Conservation (phyloP, 1,140 invertebrate species). For the Cryptotermes secundus region DNA sequence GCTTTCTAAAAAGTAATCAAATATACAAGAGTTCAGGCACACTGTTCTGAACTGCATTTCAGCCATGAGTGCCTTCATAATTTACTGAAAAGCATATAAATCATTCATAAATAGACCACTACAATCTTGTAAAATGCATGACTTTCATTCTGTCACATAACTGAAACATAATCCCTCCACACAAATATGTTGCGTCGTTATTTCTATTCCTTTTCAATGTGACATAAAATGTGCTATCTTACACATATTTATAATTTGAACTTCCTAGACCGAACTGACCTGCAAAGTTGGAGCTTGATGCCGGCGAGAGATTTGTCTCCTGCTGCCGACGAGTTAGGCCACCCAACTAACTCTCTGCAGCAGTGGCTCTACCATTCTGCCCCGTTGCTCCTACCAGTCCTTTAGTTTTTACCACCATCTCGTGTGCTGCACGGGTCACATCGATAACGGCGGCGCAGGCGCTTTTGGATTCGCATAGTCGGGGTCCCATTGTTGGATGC, state of each 20-base stretch:
- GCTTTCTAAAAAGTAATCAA: not conserved
- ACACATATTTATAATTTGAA: not conserved
- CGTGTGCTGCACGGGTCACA: not conserved
- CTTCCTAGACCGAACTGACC: not conserved
- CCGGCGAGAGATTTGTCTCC: not conserved
- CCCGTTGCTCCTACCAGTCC: not conserved
- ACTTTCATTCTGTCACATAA: not conserved
- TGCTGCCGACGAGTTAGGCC: not conserved
- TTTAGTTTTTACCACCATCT: conserved; percentile 16
- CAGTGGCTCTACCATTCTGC: not conserved
- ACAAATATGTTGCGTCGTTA: not conserved
- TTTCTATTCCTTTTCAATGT: not conserved
- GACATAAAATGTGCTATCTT: too few species aligned
- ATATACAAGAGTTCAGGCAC: not conserved
- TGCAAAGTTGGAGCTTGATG: not conserved
- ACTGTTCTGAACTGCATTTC: not conserved
- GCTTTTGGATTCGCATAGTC: not conserved
- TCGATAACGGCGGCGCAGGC: not conserved
- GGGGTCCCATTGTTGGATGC: not conserved
- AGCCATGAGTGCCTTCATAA: too few species aligned
- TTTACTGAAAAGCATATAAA: not conserved
- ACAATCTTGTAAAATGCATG: not conserved
- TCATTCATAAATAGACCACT: not conserved
- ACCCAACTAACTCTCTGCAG: not conserved
- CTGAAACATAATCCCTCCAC: not conserved